phyloP scores from a whole-genome alignment of 2,797 vertebrate genomes.

The Microchirus variegatus region DNA sequence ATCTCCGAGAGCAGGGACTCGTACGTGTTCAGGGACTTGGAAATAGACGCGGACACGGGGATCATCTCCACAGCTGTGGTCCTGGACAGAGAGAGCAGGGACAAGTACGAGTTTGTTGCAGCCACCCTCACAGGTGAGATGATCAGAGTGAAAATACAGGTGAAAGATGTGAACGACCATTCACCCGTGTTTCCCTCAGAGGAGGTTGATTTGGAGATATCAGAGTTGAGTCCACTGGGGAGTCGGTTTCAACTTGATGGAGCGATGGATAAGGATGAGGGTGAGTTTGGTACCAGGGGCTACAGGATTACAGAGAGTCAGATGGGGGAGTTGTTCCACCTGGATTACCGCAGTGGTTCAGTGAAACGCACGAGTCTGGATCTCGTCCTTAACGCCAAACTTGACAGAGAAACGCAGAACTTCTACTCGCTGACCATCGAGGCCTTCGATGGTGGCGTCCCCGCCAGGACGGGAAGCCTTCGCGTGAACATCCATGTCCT shows the following conservation, averaged over 20 bases:
- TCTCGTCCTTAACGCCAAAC: constrained; percentile 80
- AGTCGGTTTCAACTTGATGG: constrained; percentile 86
- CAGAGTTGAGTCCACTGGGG: constrained; percentile 86
- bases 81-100: constrained; percentile 89
- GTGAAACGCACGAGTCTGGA: constrained; percentile 74
- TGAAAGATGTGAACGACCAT: constrained; percentile 92
- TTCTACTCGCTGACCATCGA: constrained; percentile 84
- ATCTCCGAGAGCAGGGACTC: constrained; percentile 92
- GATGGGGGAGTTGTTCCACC: constrained; percentile 65
- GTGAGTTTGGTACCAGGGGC: constrained; percentile 84
- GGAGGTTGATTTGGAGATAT: constrained; percentile 80
- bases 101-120: constrained; percentile 89
- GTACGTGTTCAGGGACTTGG: constrained; percentile 88
- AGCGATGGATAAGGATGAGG: constrained; percentile 87
- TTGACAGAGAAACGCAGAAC: constrained; percentile 85
- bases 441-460: constrained; percentile 90
- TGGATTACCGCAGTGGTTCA: constrained; percentile 66
- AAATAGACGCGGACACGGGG: constrained; percentile 89
- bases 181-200: constrained; percentile 83
- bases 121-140: constrained; percentile 88
- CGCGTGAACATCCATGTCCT: constrained; percentile 82
- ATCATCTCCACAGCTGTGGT: constrained; percentile 88
- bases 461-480: constrained; percentile 81
- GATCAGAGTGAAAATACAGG: constrained; percentile 86
- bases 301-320: constrained; percentile 82